Evolutionary conservation across 2,888 invertebrate genomes (phyloP).

Genomic region (Pachycephus smyrnensis): DNA sequence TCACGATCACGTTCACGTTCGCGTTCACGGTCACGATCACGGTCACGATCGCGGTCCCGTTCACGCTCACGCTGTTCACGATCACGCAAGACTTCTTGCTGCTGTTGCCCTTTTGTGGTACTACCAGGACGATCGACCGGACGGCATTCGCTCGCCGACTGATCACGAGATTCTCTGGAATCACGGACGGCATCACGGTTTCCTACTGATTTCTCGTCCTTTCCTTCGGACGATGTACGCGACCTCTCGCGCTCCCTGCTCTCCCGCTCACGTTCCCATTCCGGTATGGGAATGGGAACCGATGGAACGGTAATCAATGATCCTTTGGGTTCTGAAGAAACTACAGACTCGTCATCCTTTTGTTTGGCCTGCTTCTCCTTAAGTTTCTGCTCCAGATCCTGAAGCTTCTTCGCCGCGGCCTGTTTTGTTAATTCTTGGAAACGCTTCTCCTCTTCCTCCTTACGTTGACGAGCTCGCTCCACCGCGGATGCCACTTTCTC

Average conservation of each 20-base stretch:
- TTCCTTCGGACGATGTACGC: conserved; percentile 61
- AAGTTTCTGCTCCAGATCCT: conserved; percentile 77
- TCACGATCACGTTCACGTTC: conserved; percentile 38
- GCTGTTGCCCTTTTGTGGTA: conserved; percentile 38
- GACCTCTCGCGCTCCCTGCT: conserved; percentile 65
- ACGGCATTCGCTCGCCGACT: conserved; percentile 37
- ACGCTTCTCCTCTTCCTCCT: conserved; percentile 90
- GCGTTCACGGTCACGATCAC: conserved; percentile 19
- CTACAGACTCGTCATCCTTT: conserved; percentile 53
- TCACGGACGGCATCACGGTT: conserved; percentile 33
- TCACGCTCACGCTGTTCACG: conserved; percentile 18
- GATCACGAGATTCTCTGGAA: conserved; percentile 24
- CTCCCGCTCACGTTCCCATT: conserved; percentile 70
- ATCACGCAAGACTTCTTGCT: conserved; percentile 31
- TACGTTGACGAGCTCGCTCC: conserved; percentile 85
- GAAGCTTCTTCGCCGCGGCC: conserved; percentile 75
- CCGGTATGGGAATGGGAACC: conserved; percentile 69
- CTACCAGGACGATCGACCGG: conserved; percentile 33
- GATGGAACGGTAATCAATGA: conserved; percentile 67
- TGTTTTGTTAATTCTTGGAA: conserved; percentile 75
- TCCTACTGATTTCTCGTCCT: conserved; percentile 41
- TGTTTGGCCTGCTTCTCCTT: conserved; percentile 72
- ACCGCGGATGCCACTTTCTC: conserved; percentile 83
- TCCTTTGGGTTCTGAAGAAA: conserved; percentile 64
- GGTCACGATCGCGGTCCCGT: conserved; percentile 25